Evolutionary conservation across 2,888 invertebrate species (phyloP).

Genomic region (Atherix ibis): DNA sequence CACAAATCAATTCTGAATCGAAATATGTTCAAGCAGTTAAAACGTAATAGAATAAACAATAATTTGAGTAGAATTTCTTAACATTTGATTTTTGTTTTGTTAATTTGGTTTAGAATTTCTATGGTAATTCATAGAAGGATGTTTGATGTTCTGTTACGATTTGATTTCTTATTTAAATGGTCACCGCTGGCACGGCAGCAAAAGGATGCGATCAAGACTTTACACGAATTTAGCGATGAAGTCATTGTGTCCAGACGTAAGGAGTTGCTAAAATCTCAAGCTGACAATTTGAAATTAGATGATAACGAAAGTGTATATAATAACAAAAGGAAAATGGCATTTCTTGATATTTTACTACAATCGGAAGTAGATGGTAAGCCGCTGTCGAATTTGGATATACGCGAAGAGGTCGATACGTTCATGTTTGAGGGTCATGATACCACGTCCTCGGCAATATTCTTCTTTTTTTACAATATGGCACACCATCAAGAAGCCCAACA

Average conservation of each 20-base stretch:
- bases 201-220: constrained; percentile 31
- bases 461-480: constrained; percentile 36
- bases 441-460: constrained; percentile 36
- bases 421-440: constrained; percentile 50
- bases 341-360: constrained; percentile 49
- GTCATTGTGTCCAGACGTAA: constrained; percentile 36
- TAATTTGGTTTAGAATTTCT: constrained; percentile 19
- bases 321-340: constrained; percentile 45
- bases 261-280: constrained; percentile 20
- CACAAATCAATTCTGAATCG: constrained; percentile 50
- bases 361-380: constrained; percentile 41
- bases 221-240: constrained; percentile 39
- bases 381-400: constrained; percentile 41
- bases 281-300: constrained; percentile 5
- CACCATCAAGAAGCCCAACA: constrained; percentile 33
- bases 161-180: constrained; percentile 31
- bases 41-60: constrained; percentile 35
- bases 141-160: constrained; percentile 27
- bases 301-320: constrained; percentile 28
- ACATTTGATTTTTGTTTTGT: constrained; percentile 1
- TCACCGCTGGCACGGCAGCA: constrained; percentile 42
- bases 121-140: constrained; percentile 28
- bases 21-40: constrained; percentile 61
- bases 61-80: neutral
- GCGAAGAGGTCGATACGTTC: constrained; percentile 57